These are phyloP conservation scores for Tachysurus fulvidraco DNA, from an alignment of 2,113 vertebrate species.

Conservation along the genomic window DNA sequence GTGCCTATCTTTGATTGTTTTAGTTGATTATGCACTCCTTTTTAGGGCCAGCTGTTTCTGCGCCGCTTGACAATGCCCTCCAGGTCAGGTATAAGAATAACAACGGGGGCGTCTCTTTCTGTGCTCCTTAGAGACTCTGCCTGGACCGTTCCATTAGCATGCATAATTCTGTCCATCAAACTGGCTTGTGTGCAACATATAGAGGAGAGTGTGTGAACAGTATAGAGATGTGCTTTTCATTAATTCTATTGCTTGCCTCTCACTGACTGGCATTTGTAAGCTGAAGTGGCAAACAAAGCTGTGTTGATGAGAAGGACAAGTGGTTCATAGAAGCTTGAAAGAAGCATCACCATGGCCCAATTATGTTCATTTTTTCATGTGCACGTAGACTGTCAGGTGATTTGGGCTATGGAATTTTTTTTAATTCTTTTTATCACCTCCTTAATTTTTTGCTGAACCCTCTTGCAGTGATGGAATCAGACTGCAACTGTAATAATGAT, in stretches of 20 bases:
- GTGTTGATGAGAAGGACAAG: slow-evolving; percentile 43
- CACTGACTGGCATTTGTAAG: slow-evolving; percentile 41
- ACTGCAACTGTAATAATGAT: slow-evolving; percentile 43
- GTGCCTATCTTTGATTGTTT: slow-evolving; percentile 68
- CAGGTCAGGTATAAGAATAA: slow-evolving; percentile 64
- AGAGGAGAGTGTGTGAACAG: slow-evolving; percentile 25
- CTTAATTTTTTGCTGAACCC: slow-evolving; percentile 26
- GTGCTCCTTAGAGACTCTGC: slow-evolving; percentile 53
- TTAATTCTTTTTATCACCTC: neutral
- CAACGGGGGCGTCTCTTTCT: slow-evolving; percentile 59
- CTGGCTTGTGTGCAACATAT: slow-evolving; percentile 42
- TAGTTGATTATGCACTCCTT: slow-evolving; percentile 64
- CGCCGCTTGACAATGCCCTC: slow-evolving; percentile 66
- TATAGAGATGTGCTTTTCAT: slow-evolving; percentile 27
- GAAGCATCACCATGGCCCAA: slow-evolving; percentile 7
- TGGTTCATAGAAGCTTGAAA: slow-evolving; percentile 31
- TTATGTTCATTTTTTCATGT: slow-evolving; percentile 33
- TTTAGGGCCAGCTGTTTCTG: slow-evolving; percentile 55
- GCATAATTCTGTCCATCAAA: slow-evolving; percentile 53
- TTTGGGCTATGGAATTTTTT: slow-evolving; percentile 21
- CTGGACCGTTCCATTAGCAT: slow-evolving; percentile 47
- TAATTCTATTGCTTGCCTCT: slow-evolving; percentile 25
- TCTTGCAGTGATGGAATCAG: slow-evolving; percentile 26
- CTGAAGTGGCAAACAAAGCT: slow-evolving; percentile 27
- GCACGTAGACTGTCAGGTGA: neutral